A percentile compares a stretch with the other conserved stretches of the same genome.
Evolutionary conservation across 2,888 invertebrate species (phyloP).

Genomic region (Pasiphila rectangulata): DNA sequence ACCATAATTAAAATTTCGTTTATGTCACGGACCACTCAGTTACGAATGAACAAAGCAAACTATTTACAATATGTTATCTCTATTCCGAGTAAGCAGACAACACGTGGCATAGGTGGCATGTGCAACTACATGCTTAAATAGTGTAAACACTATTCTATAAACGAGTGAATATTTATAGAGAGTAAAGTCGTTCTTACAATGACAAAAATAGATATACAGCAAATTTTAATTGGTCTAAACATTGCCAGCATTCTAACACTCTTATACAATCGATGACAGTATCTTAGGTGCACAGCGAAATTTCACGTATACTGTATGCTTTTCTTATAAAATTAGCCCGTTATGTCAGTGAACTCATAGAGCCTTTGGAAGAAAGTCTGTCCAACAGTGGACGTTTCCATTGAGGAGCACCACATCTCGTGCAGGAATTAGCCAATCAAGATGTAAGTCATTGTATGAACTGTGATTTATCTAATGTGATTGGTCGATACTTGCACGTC

Average conservation of each 20-base stretch:
- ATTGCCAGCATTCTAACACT: slow-evolving; percentile 8
- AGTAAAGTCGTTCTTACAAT: slow-evolving; percentile 19
- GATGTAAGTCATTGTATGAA: too few relatives aligned
- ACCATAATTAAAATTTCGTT: too few relatives aligned
- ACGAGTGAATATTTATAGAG: slow-evolving; percentile 34
- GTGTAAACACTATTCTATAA: slow-evolving; percentile 45
- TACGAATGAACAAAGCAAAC: neutral
- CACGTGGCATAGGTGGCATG: slow-evolving; percentile 26
- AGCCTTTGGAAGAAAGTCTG: too few relatives aligned
- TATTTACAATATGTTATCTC: slow-evolving; percentile 13
- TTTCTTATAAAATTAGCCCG: neutral
- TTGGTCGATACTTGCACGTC: too few relatives aligned
- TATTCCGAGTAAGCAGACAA: slow-evolving; percentile 19
- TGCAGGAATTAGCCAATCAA: too few relatives aligned
- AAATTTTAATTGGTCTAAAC: slow-evolving; percentile 20
- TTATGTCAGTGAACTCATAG: too few relatives aligned
- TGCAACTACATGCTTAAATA: slow-evolving; percentile 32
- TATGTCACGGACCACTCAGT: neutral
- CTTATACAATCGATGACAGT: slow-evolving; percentile 6
- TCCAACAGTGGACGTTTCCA: too few relatives aligned
- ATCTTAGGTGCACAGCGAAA: slow-evolving; percentile 9
- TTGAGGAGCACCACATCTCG: too few relatives aligned
- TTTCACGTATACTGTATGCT: neutral
- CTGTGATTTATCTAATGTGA: too few relatives aligned
- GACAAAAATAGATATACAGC: slow-evolving; percentile 16